These are phyloP conservation scores for Cecropterus lyciades DNA, from an alignment of 1,140 invertebrate genomes.

Conservation along the genomic window DNA sequence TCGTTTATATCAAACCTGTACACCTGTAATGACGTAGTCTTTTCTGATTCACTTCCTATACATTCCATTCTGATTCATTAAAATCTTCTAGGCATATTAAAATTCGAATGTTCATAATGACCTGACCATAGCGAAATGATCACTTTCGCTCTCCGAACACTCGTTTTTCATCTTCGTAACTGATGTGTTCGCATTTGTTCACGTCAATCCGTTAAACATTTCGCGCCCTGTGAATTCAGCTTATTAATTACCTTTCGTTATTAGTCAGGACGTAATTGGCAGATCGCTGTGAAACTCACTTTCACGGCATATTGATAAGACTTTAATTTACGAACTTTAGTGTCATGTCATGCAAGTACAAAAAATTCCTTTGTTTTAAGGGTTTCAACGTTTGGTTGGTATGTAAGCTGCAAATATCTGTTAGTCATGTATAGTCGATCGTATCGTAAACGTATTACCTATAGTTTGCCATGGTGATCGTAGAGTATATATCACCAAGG, in stretches of 20 bases:
- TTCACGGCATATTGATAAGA: constrained; percentile 36
- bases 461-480: constrained; percentile 1
- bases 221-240: constrained; percentile 50
- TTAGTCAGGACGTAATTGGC: constrained; percentile 52
- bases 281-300: constrained; percentile 47
- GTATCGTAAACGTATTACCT: neutral
- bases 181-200: constrained; percentile 54
- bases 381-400: neutral
- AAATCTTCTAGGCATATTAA: constrained; percentile 9
- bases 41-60: neutral
- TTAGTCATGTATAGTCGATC: neutral
- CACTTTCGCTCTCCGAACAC: constrained; percentile 41
- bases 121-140: constrained; percentile 32
- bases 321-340: constrained; percentile 17
- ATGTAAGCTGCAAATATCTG: neutral
- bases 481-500: constrained; percentile 16
- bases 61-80: neutral
- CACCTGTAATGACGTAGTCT: too few relatives aligned
- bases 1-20: too few relatives aligned
- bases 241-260: constrained; percentile 50
- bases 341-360: neutral
- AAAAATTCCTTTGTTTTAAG: neutral
- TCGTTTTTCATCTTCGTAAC: constrained; percentile 46
- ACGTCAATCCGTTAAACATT: constrained; percentile 50
- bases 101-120: constrained; percentile 26